Percentiles rank a stretch among this genome's conserved stretches.
phyloP scores from a whole-genome alignment of 2,113 vertebrate species.

The Hypanus sabinus region DNA sequence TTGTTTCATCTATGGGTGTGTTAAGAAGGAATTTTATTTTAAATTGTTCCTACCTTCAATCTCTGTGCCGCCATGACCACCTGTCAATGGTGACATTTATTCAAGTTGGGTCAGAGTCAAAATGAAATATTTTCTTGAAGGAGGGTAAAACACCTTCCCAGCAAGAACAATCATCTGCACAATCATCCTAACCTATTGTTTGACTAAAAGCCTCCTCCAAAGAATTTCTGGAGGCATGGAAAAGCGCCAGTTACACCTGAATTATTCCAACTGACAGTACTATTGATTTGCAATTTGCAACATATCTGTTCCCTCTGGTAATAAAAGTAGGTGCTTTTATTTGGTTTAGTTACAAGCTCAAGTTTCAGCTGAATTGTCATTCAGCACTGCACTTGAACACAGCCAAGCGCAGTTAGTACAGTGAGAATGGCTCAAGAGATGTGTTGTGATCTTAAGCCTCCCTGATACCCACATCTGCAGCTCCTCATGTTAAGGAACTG shows the following conservation, averaged over 20 bases:
- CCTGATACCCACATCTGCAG: no score
- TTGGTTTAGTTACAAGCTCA: not conserved
- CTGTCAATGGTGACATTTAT: not conserved
- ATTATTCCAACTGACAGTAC: not conserved
- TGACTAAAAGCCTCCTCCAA: not conserved
- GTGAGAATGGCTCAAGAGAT: no score
- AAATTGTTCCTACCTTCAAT: not conserved
- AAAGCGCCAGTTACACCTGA: not conserved
- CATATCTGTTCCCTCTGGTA: not conserved
- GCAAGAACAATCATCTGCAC: constrained; percentile 4
- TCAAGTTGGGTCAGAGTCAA: not conserved
- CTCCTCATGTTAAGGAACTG: no score
- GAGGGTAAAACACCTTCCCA: not conserved
- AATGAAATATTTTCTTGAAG: constrained; percentile 31
- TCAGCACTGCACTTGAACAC: no score
- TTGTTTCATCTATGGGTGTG: not conserved
- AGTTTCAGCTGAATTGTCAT: no score
- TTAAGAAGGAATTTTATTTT: constrained; percentile 21
- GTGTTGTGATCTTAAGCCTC: no score
- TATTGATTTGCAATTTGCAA: not conserved
- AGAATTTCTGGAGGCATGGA: not conserved
- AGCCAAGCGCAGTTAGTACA: no score
- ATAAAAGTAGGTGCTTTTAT: not conserved
- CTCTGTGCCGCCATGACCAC: not conserved
- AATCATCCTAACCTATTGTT: not conserved